Evolutionary conservation across 2,113 vertebrate genomes (phyloP).

Genomic region (Hypomesus transpacificus): DNA sequence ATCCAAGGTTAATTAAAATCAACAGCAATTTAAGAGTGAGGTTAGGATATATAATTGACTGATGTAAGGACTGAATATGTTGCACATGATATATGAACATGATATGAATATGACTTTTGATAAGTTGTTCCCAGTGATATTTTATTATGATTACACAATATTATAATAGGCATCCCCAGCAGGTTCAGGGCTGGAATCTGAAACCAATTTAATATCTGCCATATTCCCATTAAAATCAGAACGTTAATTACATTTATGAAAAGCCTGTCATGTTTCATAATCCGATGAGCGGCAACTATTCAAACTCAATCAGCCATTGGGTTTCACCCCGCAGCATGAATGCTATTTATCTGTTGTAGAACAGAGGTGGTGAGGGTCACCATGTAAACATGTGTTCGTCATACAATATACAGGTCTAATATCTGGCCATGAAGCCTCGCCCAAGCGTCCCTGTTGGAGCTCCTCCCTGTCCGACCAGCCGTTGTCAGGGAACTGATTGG

Average conservation of each 20-base stretch:
- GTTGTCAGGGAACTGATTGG: conserved; percentile 50
- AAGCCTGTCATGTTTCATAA: conserved; percentile 75
- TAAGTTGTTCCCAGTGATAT: background rate
- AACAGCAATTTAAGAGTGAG: no score
- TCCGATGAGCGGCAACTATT: conserved; percentile 62
- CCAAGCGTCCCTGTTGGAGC: conserved; percentile 2
- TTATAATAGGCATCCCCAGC: conserved; percentile 23
- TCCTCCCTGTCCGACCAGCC: conserved; percentile 41
- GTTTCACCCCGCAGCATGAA: conserved; percentile 54
- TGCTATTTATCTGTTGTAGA: conserved; percentile 51
- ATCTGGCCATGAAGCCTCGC: conserved; percentile 54
- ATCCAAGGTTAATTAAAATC: no score
- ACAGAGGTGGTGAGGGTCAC: conserved; percentile 38
- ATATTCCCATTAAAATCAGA: conserved; percentile 72
- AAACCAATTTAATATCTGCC: conserved; percentile 76
- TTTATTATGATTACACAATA: background rate
- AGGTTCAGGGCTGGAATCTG: conserved; percentile 54
- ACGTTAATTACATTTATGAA: conserved; percentile 77
- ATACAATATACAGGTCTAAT: conserved; percentile 42
- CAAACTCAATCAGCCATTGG: conserved; percentile 63
- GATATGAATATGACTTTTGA: background rate
- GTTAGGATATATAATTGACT: no score
- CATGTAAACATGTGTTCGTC: conserved; percentile 58
- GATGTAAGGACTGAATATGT: no score
- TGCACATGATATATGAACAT: no score